Evolutionary conservation across 2,888 invertebrate species (phyloP).

Genomic region (Flabesymbios commensalis): DNA sequence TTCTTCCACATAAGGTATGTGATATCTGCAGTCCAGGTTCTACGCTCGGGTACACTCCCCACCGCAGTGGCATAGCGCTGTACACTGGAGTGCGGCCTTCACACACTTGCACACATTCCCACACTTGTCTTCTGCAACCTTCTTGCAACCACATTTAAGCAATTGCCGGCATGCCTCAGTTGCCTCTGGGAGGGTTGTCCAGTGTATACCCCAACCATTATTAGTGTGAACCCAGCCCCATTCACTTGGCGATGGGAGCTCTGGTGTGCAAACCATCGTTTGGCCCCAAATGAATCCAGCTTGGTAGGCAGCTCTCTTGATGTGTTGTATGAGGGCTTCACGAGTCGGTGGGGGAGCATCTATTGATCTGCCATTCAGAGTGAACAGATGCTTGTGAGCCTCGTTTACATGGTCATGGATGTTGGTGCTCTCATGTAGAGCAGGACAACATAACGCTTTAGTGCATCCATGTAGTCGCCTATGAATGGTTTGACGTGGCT

Average conservation of each 20-base stretch:
- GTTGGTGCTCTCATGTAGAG: no score
- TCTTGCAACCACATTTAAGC: constrained; percentile 20
- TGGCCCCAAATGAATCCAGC: constrained; percentile 15
- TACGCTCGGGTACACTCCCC: no score
- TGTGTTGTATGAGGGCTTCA: constrained; percentile 13
- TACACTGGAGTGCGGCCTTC: constrained; percentile 18
- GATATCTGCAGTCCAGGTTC: no score
- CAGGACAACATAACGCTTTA: constrained; percentile 2
- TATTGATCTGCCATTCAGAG: not conserved
- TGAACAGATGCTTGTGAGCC: not conserved
- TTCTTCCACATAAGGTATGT: no score
- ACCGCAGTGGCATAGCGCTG: constrained; percentile 16
- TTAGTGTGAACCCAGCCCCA: constrained; percentile 16
- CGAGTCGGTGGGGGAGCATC: not conserved
- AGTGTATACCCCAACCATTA: constrained; percentile 10
- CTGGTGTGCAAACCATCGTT: not conserved
- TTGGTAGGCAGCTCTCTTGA: constrained; percentile 16
- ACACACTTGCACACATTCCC: constrained; percentile 18
- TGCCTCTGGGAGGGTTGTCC: constrained; percentile 24
- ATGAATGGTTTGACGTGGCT: no score
- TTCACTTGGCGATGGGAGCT: constrained; percentile 17
- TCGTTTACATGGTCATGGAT: not conserved
- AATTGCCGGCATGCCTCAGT: constrained; percentile 22
- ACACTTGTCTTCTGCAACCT: constrained; percentile 13
- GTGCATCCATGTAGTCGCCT: constrained; percentile 12